Base-by-base conservation (phyloP, 2,797 vertebrate species). In the Amphiprion clarkii region DNA sequence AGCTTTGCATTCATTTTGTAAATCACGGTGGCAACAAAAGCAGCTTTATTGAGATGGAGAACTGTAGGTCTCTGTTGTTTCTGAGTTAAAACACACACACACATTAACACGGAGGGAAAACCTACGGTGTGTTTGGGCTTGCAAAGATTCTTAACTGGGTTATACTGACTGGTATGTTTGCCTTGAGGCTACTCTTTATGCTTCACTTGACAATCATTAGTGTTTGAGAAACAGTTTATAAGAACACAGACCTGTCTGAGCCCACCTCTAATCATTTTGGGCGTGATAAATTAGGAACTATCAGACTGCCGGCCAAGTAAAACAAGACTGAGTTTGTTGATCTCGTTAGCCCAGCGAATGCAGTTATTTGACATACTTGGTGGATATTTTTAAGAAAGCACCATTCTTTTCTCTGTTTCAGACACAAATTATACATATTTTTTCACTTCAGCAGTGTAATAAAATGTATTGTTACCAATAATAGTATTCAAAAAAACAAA, bases 311-410 rank as follows among this genome's bases (percentile, higher is more conserved):
- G 0, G 74, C 82, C 63, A 88, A 86, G 59, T 63, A 48, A 74
- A 84, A 83, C 40, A 74, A 68, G 42, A 70, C 33, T 76, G 48
- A 63, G 39, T 6, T 66, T 59, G 33, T 66, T 70, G 25, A 44
- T 23, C 3, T 31, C 36, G 55, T 23, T 52, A 17, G 12, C 42
- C 31, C 12, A 21, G 29, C 12, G 39, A 36, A 42, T 70, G 53
- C 6, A 59, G 19, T 19, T 31, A 31, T 66, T 67, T 40, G 31
- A 74, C 27, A 58, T 63, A 78, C 78, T 91, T 84, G 57, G 83
- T 88, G 73, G 81, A 78, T 79, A 53, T 85, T 88, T 86, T 82
- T 58, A 56, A 80, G 46, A 59, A 44, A 60, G 55, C 53, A 31
- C 36, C 1, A 62, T 62, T 31, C 17, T 60, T 17, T 46, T 59